Conservation (phyloP, 2,797 vertebrate species). For the Amblyopsis hoosieri region DNA sequence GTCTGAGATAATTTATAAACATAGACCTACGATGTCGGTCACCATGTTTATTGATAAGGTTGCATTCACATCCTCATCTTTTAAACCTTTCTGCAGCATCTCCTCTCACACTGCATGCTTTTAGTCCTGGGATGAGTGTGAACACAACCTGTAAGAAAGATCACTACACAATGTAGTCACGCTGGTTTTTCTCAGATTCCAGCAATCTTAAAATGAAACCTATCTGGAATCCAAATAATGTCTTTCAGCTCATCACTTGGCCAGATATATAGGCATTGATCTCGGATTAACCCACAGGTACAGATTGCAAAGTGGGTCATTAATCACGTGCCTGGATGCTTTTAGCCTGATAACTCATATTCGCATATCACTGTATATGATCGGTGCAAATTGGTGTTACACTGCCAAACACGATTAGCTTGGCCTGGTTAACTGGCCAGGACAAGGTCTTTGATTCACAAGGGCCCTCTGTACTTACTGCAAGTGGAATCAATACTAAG, state of each 20-base stretch:
- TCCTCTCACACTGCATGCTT: no score
- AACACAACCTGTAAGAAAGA: no score
- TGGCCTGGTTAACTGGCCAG: constrained; percentile 43
- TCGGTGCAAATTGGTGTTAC: constrained; percentile 30
- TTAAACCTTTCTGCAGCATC: background rate
- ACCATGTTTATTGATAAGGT: background rate
- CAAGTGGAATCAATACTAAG: constrained; percentile 67
- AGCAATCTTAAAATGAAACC: background rate
- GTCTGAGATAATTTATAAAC: no score
- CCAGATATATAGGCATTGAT: constrained; percentile 23
- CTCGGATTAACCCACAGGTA: constrained; percentile 3
- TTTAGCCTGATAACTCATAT: constrained; percentile 17
- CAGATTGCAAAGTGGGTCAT: constrained; percentile 3
- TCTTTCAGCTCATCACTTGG: constrained; percentile 15
- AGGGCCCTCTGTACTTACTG: constrained; percentile 52
- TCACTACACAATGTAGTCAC: background rate
- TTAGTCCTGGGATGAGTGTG: no score
- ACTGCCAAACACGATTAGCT: constrained; percentile 45
- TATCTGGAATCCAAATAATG: background rate
- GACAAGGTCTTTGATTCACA: constrained; percentile 49
- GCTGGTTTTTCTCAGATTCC: constrained; percentile 9
- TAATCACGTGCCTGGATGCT: constrained; percentile 22
- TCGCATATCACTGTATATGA: constrained; percentile 26
- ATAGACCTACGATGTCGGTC: no score
- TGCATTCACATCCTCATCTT: background rate